Conservation (phyloP, 2,888 invertebrate genomes). For the Lissocephala sabroskyi region DNA sequence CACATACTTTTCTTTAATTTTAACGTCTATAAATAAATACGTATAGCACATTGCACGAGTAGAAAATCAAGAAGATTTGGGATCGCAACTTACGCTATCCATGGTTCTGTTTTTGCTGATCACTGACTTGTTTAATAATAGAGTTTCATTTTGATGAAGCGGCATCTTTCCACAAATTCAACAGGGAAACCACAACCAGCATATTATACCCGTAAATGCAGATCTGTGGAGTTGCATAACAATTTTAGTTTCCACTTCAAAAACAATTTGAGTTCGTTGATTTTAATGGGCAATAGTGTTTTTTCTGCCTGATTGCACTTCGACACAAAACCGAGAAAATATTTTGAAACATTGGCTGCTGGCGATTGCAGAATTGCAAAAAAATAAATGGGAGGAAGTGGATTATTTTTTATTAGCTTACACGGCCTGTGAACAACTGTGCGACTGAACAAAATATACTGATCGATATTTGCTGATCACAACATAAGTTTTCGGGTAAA, state of each 20-base stretch:
- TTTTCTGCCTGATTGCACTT: slow-evolving; percentile 18
- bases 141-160: slow-evolving; percentile 22
- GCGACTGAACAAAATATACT: slow-evolving; percentile 45
- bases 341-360: not conserved
- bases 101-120: slow-evolving; percentile 17
- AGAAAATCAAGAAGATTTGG: too few relatives aligned
- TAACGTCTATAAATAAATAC: not conserved
- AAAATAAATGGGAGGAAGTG: too few relatives aligned
- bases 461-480: slow-evolving; percentile 61
- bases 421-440: slow-evolving; percentile 45
- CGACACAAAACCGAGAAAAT: slow-evolving; percentile 5
- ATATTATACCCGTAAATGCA: too few relatives aligned
- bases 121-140: slow-evolving; percentile 22
- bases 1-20: slow-evolving; percentile 1
- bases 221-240: too few relatives aligned
- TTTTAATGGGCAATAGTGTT: not conserved
- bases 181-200: too few relatives aligned
- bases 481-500: slow-evolving; percentile 47
- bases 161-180: slow-evolving; percentile 24
- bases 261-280: not conserved
- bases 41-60: too few relatives aligned
- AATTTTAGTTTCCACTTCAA: not conserved
- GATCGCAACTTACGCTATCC: slow-evolving; percentile 30
- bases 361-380: too few relatives aligned
- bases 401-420: not conserved